Evolutionary conservation across 2,797 vertebrate species (phyloP).

Genomic region (Cheirogaleus major): DNA sequence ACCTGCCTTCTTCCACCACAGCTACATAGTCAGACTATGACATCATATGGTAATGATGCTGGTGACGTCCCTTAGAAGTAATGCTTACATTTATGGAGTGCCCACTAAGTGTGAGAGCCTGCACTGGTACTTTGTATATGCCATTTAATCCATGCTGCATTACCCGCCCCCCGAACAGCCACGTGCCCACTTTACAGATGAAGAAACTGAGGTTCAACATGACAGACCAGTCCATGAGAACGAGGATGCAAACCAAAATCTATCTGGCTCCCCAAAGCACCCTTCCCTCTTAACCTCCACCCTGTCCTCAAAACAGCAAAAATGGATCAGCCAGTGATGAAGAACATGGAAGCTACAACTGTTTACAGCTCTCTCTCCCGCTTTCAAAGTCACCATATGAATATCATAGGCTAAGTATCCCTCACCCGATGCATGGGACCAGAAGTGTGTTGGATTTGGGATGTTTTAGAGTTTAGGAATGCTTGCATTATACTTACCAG

Average conservation of each 20-base stretch:
- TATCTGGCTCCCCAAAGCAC: not conserved
- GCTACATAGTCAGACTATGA: not conserved
- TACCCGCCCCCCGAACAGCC: not conserved
- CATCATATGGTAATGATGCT: not conserved
- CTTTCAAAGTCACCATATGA: not conserved
- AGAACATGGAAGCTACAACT: not conserved
- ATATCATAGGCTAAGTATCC: not conserved
- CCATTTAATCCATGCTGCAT: not conserved
- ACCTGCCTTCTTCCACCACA: not conserved
- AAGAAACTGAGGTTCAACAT: not conserved
- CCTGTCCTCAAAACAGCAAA: not conserved
- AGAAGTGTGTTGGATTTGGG: not conserved
- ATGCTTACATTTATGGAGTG: fast-evolving
- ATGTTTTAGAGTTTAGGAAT: not conserved
- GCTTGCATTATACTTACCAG: not conserved
- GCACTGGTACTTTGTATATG: not conserved
- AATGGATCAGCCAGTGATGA: not conserved
- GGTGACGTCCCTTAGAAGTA: not conserved
- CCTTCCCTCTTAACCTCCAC: not conserved
- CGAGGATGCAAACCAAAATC: not conserved
- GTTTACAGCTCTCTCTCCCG: not conserved
- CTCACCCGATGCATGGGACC: not conserved
- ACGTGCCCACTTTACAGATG: not conserved
- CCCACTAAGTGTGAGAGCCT: not conserved
- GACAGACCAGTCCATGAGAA: not conserved